Percentiles rank a stretch among this genome's conserved stretches.
Conservation (phyloP, 2,113 vertebrate genomes). For the Eonycteris spelaea region DNA sequence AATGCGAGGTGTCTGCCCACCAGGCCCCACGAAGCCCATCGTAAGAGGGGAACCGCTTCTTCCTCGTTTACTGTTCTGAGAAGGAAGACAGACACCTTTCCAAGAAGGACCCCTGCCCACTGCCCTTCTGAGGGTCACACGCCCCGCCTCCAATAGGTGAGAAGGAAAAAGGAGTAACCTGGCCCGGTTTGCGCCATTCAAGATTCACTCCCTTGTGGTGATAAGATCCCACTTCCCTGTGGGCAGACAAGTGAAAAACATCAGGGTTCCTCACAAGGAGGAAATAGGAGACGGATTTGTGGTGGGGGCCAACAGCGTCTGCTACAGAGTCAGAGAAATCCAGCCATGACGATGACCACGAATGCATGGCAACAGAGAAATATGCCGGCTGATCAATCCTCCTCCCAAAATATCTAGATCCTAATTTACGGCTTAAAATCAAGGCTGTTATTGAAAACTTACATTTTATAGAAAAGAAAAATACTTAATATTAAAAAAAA, state of each 20-base stretch:
- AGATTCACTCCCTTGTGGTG: neutral
- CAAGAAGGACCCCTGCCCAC: neutral
- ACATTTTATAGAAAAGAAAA: constrained; percentile 31
- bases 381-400: neutral
- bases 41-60: neutral
- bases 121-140: neutral
- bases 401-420: neutral
- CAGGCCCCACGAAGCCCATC: neutral
- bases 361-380: neutral
- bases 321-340: neutral
- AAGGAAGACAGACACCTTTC: neutral
- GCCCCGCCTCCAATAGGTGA: neutral
- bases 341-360: neutral
- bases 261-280: neutral
- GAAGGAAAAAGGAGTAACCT: neutral
- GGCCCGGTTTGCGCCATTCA: neutral
- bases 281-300: neutral
- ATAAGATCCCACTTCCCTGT: neutral
- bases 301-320: neutral
- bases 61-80: neutral
- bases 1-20: neutral
- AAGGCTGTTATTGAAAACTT: constrained; percentile 31
- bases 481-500: neutral
- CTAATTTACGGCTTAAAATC: neutral
- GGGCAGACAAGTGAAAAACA: neutral